Conservation (phyloP, 1,140 invertebrate species). For the Drosophila melanogaster region Release_6_plus_ISO1_MT NT_037436.4:12982501-12983000, state of each 20-base stretch:
- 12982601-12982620: too few relatives aligned
- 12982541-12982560: too few relatives aligned
- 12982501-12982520: too few relatives aligned
- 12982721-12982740: slow-evolving; percentile 24
- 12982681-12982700: slow-evolving; percentile 26
- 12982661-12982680: not conserved
- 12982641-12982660: not conserved
- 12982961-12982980: slow-evolving; percentile 68
- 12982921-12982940: slow-evolving; percentile 16
- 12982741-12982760: not conserved
- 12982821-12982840: not conserved
- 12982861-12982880: slow-evolving; percentile 17
- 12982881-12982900: slow-evolving; percentile 51
- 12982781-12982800: slow-evolving; percentile 34
- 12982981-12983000: slow-evolving; percentile 27
- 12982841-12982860: not conserved
- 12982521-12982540: too few relatives aligned
- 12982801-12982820: slow-evolving; percentile 26
- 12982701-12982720: slow-evolving; percentile 33
- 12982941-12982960: slow-evolving; percentile 69
- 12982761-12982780: slow-evolving; percentile 42
- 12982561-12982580: too few relatives aligned
- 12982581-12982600: too few relatives aligned
- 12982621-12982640: too few relatives aligned
- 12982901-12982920: slow-evolving; percentile 3